phyloP scores from a whole-genome alignment of 2,113 vertebrate species.

The Hassar affinis region DNA sequence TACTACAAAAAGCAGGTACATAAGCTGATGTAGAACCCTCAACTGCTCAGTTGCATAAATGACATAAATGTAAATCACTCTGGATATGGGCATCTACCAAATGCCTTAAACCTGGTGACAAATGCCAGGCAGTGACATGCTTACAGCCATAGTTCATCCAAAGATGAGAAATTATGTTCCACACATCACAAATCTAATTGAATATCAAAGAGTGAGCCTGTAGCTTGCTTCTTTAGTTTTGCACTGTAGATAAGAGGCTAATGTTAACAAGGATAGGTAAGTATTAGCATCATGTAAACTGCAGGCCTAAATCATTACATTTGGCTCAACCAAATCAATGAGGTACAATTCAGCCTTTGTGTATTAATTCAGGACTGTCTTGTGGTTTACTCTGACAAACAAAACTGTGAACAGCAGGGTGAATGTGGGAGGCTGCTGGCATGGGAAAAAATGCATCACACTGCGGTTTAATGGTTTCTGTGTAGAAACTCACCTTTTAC shows the following conservation, averaged over 20 bases:
- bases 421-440: neutral
- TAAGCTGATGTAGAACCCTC: too few species aligned
- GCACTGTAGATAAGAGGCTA: neutral
- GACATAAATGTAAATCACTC: too few species aligned
- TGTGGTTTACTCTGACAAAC: neutral
- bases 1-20: neutral
- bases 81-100: too few species aligned
- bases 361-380: neutral
- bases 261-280: neutral
- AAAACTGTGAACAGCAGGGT: constrained; percentile 4
- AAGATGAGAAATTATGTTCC: too few species aligned
- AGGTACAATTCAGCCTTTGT: neutral
- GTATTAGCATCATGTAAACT: neutral
- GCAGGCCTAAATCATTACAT: neutral
- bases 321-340: neutral
- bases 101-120: too few species aligned
- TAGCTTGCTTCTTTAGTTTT: neutral
- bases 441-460: constrained; percentile 21
- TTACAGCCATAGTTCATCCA: too few species aligned
- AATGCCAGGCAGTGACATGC: too few species aligned
- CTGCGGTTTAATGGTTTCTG: constrained; percentile 34
- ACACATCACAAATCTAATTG: neutral
- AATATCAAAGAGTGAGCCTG: neutral
- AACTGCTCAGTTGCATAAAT: too few species aligned
- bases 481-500: constrained; percentile 28